These are phyloP conservation scores for Stenurella melanura DNA, from an alignment of 2,888 invertebrate genomes.

Conservation along the genomic window DNA sequence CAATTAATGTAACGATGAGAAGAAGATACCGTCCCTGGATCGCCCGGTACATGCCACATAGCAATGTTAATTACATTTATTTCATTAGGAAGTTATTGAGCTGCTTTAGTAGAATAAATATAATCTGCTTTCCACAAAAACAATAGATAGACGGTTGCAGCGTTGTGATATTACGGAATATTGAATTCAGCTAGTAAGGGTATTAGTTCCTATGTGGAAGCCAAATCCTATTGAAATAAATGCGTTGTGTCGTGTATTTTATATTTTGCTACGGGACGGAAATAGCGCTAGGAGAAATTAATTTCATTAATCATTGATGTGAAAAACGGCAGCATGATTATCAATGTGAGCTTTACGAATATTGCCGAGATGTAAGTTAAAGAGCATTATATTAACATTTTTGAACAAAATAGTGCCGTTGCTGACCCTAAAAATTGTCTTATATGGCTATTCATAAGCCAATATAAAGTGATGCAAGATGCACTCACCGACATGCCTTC, in stretches of 20 bases:
- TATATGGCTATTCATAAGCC: no score
- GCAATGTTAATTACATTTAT: neutral
- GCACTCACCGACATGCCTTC: no score
- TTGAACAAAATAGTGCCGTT: no score
- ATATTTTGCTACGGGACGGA: slow-evolving; percentile 11
- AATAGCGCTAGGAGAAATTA: slow-evolving; percentile 9
- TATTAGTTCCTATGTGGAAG: slow-evolving; percentile 19
- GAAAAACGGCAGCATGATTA: slow-evolving; percentile 13
- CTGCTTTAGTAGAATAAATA: neutral
- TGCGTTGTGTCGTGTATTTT: slow-evolving; percentile 8
- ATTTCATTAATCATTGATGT: slow-evolving; percentile 30
- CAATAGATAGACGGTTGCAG: neutral
- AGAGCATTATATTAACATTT: no score
- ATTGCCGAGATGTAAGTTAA: neutral
- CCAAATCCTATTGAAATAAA: slow-evolving; percentile 18
- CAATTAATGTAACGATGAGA: no score
- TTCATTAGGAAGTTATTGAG: neutral
- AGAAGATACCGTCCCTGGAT: no score
- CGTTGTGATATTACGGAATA: neutral
- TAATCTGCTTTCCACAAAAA: neutral
- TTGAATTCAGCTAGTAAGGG: neutral
- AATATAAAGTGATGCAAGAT: no score
- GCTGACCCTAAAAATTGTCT: no score
- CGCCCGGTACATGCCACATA: no score
- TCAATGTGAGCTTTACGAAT: slow-evolving; percentile 10